Conservation (phyloP, 2,888 invertebrate species). For the Allolobophora icterica region DNA sequence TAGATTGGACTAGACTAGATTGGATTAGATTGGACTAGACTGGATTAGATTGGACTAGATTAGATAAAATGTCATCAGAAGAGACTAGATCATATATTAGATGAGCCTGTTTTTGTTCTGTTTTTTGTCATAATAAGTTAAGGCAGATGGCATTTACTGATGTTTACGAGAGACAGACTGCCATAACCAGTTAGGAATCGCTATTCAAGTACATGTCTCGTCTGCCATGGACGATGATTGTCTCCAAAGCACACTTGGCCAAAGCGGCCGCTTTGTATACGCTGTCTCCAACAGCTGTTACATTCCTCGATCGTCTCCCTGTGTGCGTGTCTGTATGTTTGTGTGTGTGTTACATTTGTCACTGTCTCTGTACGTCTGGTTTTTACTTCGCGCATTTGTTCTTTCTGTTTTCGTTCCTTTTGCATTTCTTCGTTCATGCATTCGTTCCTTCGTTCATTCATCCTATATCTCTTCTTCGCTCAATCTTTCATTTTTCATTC, state of each 20-base stretch:
- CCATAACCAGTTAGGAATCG: background rate
- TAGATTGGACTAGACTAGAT: background rate
- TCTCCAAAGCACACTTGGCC: background rate
- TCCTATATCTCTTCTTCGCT: background rate
- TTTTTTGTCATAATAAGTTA: background rate
- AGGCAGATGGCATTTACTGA: background rate
- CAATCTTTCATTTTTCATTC: background rate
- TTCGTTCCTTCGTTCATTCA: background rate
- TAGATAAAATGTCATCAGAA: too few species aligned
- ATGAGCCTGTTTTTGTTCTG: background rate
- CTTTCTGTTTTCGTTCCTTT: too few species aligned
- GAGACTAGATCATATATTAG: too few species aligned
- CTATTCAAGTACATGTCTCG: constrained; percentile 1
- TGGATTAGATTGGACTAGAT: too few species aligned
- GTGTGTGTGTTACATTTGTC: background rate
- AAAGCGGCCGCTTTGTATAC: background rate
- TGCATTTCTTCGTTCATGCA: background rate
- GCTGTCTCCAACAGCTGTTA: constrained; percentile 3
- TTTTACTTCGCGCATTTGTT: background rate
- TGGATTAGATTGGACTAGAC: too few species aligned
- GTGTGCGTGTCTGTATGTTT: background rate
- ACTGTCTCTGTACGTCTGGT: background rate
- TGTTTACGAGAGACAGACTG: background rate
- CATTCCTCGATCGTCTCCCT: background rate
- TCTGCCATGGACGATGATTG: background rate